A percentile compares a stretch with the other conserved stretches of the same genome.
Conservation (phyloP, 1,140 invertebrate genomes). For the Drosophila kikkawai region DNA sequence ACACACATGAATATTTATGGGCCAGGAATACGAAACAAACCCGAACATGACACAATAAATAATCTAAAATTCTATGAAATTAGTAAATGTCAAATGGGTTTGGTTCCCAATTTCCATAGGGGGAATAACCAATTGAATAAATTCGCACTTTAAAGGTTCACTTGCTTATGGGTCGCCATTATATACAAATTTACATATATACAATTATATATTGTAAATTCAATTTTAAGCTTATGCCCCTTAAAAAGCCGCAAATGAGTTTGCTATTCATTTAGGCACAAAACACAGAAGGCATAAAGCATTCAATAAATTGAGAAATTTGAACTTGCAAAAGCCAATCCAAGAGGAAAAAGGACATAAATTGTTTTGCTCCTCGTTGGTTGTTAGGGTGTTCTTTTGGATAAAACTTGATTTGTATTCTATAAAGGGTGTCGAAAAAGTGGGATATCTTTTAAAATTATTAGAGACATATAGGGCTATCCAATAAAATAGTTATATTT, state of each 20-base stretch:
- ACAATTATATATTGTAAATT: conserved; percentile 38
- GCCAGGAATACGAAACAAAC: conserved; percentile 30
- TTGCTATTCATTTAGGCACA: conserved; percentile 54
- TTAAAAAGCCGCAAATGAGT: conserved; percentile 55
- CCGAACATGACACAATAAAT: conserved; percentile 66
- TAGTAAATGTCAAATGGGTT: conserved; percentile 76
- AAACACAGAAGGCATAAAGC: conserved; percentile 20
- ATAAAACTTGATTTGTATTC: conserved; percentile 34
- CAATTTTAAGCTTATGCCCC: conserved; percentile 44
- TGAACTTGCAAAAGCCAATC: conserved; percentile 23
- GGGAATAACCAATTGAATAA: not conserved
- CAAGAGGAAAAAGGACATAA: conserved; percentile 32
- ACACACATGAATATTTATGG: conserved; percentile 75
- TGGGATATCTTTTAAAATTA: not conserved
- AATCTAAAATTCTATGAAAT: conserved; percentile 81
- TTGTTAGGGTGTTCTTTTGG: conserved; percentile 18
- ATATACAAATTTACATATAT: not conserved
- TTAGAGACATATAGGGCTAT: not conserved
- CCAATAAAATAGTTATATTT: no score
- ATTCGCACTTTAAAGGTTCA: conserved; percentile 15
- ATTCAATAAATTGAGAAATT: conserved; percentile 14
- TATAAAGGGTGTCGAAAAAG: conserved; percentile 30
- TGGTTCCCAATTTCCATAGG: conserved; percentile 27
- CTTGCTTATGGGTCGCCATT: conserved; percentile 10
- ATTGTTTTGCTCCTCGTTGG: conserved; percentile 25